These are phyloP conservation scores for Heliconius eleuchia DNA, from an alignment of 1,140 invertebrate genomes.

Conservation along the genomic window DNA sequence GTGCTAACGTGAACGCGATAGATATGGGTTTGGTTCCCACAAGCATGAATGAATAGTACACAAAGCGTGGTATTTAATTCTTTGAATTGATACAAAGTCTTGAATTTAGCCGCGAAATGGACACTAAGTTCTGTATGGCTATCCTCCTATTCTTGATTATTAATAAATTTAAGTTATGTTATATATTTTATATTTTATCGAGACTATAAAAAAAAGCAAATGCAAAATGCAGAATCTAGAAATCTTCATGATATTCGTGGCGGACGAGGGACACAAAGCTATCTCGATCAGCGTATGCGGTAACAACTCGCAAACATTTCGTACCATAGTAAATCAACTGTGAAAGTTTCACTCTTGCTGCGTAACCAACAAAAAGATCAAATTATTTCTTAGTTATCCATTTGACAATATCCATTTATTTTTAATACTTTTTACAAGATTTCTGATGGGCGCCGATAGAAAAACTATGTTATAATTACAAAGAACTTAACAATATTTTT, in stretches of 20 bases:
- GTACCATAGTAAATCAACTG: conserved; percentile 21
- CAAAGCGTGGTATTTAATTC: too few relatives aligned
- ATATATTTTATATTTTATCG: too few relatives aligned
- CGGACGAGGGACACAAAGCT: conserved; percentile 28
- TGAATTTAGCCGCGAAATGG: too few relatives aligned
- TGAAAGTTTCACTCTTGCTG: conserved; percentile 21
- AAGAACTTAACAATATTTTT: not conserved
- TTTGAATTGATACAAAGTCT: too few relatives aligned
- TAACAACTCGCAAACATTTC: conserved; percentile 28
- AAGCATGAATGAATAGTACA: too few relatives aligned
- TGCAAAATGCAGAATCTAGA: not conserved
- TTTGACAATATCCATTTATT: not conserved
- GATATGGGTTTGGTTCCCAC: too few relatives aligned
- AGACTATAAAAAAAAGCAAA: too few relatives aligned
- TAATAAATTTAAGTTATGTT: too few relatives aligned
- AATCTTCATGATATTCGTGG: not conserved
- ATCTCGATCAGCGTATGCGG: conserved; percentile 33
- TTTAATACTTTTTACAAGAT: not conserved
- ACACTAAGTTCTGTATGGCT: too few relatives aligned
- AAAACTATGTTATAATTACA: not conserved
- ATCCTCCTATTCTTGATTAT: too few relatives aligned
- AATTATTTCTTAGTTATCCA: conserved; percentile 5
- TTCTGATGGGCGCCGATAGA: not conserved
- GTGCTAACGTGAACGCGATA: too few relatives aligned
- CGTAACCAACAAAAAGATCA: conserved; percentile 33